Conservation (phyloP, 2,797 vertebrate genomes). For the Paramormyrops hopkinsi region DNA sequence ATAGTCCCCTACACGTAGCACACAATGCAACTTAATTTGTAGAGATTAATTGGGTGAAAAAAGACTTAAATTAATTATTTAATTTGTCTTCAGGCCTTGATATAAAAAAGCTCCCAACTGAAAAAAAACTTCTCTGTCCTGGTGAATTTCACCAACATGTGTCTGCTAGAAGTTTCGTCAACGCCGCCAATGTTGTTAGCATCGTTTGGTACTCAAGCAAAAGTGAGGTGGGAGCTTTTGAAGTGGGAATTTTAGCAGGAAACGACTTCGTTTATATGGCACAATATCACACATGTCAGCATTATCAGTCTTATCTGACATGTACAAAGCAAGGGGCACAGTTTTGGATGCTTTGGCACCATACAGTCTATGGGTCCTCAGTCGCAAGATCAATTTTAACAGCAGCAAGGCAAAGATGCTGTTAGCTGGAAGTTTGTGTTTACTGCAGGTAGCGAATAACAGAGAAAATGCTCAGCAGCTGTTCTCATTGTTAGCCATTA, state of each 20-base stretch:
- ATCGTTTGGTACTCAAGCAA: not conserved
- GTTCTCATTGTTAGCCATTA: not conserved
- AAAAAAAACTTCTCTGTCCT: not conserved
- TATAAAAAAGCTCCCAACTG: not conserved
- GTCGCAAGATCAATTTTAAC: not conserved
- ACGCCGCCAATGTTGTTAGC: not conserved
- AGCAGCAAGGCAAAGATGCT: not conserved
- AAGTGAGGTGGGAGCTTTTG: not conserved
- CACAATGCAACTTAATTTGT: not conserved
- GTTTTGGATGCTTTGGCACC: not conserved
- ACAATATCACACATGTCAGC: not conserved
- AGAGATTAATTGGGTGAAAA: slow-evolving; percentile 1
- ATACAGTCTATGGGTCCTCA: not conserved
- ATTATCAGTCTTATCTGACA: not conserved
- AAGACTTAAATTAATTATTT: not conserved
- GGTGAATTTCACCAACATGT: not conserved
- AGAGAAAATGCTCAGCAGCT: not conserved
- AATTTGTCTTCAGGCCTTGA: not conserved
- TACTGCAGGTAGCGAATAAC: not conserved
- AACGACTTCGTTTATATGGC: not conserved
- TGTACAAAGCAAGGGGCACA: not conserved
- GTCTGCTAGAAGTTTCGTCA: not conserved
- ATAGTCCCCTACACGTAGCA: not conserved
- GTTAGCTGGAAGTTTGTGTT: not conserved
- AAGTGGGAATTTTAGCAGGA: not conserved